These are phyloP conservation scores for Nothocercus nigrocapillus DNA, from an alignment of 2,113 vertebrate species.

Conservation along the genomic window DNA sequence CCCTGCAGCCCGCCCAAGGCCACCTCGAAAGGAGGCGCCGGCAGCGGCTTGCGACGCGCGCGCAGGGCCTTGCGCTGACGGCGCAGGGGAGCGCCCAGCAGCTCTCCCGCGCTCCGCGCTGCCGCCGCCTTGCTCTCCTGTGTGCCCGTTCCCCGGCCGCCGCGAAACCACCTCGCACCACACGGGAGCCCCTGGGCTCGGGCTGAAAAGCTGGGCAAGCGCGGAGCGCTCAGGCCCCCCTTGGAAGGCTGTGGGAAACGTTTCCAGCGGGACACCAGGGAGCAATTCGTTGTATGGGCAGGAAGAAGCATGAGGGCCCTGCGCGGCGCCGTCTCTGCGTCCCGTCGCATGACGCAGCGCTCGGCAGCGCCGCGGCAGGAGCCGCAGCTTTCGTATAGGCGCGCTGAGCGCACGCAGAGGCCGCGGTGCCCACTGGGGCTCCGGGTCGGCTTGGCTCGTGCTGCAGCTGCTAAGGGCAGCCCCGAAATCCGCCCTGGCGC, in stretches of 20 bases:
- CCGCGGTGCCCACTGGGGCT: rapidly evolving
- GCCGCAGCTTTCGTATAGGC: neutral
- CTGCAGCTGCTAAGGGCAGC: neutral
- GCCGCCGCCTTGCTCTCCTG: neutral
- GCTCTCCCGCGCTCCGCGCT: neutral
- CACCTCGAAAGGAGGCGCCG: neutral
- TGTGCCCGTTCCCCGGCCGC: neutral
- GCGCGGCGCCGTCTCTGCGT: neutral
- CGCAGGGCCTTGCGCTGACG: neutral
- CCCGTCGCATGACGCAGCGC: neutral
- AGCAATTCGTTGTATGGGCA: neutral
- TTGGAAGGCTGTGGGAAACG: neutral
- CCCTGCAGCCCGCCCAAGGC: slow-evolving; percentile 4
- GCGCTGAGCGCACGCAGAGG: neutral
- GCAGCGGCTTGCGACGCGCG: neutral
- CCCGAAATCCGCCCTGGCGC: neutral
- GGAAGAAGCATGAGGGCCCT: neutral
- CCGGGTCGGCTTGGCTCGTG: neutral
- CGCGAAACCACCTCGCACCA: neutral
- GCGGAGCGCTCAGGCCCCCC: neutral
- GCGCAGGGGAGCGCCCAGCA: neutral
- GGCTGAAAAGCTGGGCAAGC: no score
- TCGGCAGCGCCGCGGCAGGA: neutral
- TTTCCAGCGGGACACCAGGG: neutral
- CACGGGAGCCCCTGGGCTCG: neutral